Conservation (phyloP, 1,140 invertebrate species). For the Bombyx mandarina region DNA sequence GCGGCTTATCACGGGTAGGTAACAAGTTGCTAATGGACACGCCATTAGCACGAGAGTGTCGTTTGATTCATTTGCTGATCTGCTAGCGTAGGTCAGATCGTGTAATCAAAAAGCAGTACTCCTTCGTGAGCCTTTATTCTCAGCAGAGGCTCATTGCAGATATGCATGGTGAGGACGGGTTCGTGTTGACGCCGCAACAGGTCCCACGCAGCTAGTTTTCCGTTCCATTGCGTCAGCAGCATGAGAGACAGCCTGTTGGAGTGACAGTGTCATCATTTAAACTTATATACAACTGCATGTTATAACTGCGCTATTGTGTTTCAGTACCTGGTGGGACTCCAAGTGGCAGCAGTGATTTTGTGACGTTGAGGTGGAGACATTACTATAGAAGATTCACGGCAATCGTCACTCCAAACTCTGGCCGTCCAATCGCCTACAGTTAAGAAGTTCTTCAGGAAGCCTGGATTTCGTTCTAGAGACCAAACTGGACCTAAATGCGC, state of each 20-base stretch:
- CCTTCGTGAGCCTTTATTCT: slow-evolving; percentile 34
- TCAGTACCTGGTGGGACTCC: slow-evolving; percentile 83
- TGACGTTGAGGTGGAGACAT: slow-evolving; percentile 85
- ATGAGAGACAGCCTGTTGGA: slow-evolving; percentile 82
- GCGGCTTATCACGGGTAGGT: too few relatives aligned
- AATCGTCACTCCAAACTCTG: slow-evolving; percentile 92
- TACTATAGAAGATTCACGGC: slow-evolving; percentile 87
- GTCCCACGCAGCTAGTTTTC: slow-evolving; percentile 90
- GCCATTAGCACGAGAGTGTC: too few relatives aligned
- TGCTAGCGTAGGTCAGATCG: too few relatives aligned
- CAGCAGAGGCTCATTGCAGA: slow-evolving; percentile 75
- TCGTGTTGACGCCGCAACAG: slow-evolving; percentile 89
- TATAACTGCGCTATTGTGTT: too few relatives aligned
- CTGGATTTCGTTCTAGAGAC: slow-evolving; percentile 86
- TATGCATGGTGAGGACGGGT: slow-evolving; percentile 87
- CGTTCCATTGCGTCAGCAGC: slow-evolving; percentile 86
- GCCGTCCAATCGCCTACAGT: slow-evolving; percentile 92
- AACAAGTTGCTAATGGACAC: too few relatives aligned
- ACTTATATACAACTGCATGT: too few relatives aligned
- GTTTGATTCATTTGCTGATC: too few relatives aligned
- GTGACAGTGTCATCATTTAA: too few relatives aligned
- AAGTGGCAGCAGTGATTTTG: slow-evolving; percentile 83
- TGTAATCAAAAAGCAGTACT: too few relatives aligned
- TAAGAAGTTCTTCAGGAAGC: slow-evolving; percentile 90
- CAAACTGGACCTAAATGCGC: slow-evolving; percentile 88